Conservation (phyloP, 1,140 invertebrate species). For the Zaprionus capensis region DNA sequence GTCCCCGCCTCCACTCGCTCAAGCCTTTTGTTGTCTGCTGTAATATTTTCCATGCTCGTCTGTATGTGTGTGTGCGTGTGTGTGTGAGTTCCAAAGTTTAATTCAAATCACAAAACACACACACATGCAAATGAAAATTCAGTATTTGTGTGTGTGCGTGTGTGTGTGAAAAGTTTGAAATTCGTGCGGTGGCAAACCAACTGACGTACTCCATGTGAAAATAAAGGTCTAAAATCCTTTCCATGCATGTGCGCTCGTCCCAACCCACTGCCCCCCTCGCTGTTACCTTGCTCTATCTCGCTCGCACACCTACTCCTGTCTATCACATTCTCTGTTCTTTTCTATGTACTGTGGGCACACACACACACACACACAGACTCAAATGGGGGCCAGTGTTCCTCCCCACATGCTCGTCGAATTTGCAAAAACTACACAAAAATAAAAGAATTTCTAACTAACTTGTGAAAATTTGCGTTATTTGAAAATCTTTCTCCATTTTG, state of each 20-base stretch:
- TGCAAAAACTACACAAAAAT: constrained; percentile 64
- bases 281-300: constrained; percentile 9
- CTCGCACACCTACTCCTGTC: neutral
- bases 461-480: constrained; percentile 66
- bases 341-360: constrained; percentile 11
- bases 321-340: neutral
- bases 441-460: constrained; percentile 66
- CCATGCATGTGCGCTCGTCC: constrained; percentile 28
- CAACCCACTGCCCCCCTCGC: neutral
- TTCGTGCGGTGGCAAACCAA: constrained; percentile 78
- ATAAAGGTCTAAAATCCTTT: constrained; percentile 79
- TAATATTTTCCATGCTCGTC: constrained; percentile 69
- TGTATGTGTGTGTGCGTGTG: constrained; percentile 16
- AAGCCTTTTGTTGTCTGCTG: constrained; percentile 80
- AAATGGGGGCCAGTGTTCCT: neutral
- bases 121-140: constrained; percentile 61
- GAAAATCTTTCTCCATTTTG: constrained; percentile 54
- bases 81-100: constrained; percentile 72
- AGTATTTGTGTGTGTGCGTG: constrained; percentile 37
- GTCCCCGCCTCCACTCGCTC: constrained; percentile 20
- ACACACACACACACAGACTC: constrained; percentile 2
- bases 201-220: constrained; percentile 68
- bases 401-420: constrained; percentile 27
- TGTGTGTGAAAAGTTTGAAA: constrained; percentile 76
- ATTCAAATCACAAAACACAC: constrained; percentile 80